Percentiles rank a stretch among this genome's conserved stretches.
phyloP scores from a whole-genome alignment of 2,113 vertebrate genomes.

The Pagrus major region DNA sequence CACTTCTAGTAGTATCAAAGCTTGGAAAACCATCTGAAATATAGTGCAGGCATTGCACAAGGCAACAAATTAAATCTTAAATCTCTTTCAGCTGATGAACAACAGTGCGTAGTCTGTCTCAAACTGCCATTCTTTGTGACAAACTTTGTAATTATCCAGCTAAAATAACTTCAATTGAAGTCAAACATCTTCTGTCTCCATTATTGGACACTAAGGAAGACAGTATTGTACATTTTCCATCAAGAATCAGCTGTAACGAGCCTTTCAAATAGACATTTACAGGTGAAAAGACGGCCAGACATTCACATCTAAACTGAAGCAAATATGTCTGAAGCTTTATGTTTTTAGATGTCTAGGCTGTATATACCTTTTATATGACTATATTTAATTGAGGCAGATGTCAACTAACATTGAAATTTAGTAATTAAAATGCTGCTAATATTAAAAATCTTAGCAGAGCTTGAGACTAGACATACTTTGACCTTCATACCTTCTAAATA shows the following conservation, averaged over 20 bases:
- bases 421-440: neutral
- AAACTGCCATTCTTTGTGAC: neutral
- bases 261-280: neutral
- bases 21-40: neutral
- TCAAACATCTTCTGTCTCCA: neutral
- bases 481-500: neutral
- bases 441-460: neutral
- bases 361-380: neutral
- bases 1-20: neutral
- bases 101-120: neutral
- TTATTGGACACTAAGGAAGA: neutral
- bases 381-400: no score
- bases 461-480: neutral
- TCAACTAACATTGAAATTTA: neutral
- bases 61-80: neutral
- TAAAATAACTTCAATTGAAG: neutral
- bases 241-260: neutral
- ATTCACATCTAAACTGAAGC: no score
- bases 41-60: neutral
- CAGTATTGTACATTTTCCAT: neutral
- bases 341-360: neutral
- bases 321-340: no score
- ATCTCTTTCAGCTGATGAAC: neutral
- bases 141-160: neutral
- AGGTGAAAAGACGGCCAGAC: no score